Evolutionary conservation across 2,888 invertebrate species (phyloP).

Genomic region (Trypoxylon attenuatum): DNA sequence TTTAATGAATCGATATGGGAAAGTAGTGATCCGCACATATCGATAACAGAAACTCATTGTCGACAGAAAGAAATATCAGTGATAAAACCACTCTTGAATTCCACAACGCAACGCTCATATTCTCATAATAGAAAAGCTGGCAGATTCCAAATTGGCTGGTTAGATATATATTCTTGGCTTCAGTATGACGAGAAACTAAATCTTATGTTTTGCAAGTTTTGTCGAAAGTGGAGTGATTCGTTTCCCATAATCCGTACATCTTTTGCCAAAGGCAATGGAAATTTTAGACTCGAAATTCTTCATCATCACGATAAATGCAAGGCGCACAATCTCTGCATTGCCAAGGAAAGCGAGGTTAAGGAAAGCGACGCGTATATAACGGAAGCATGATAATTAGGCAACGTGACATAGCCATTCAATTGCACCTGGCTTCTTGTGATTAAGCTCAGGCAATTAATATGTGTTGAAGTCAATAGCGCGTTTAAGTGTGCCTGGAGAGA

Average conservation of each 20-base stretch:
- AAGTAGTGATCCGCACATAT: conserved; percentile 20
- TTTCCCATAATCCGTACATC: conserved; percentile 85
- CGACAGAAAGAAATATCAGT: conserved; percentile 68
- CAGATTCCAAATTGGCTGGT: conserved; percentile 82
- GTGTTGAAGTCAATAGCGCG: too few relatives aligned
- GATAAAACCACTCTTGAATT: conserved; percentile 61
- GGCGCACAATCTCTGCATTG: conserved; percentile 82
- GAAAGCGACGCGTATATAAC: conserved; percentile 29
- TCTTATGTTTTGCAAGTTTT: conserved; percentile 84
- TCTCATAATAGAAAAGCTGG: conserved; percentile 77
- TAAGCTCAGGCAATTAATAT: too few relatives aligned
- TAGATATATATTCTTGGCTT: conserved; percentile 83
- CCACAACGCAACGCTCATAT: conserved; percentile 48
- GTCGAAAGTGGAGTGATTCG: conserved; percentile 83
- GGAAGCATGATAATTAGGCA: conserved; percentile 32
- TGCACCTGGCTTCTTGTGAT: conserved; percentile 14
- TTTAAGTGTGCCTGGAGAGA: too few relatives aligned
- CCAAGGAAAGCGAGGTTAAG: conserved; percentile 72
- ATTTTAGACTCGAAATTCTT: conserved; percentile 85
- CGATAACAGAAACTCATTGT: conserved; percentile 33
- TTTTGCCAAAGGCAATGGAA: conserved; percentile 86
- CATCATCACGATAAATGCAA: conserved; percentile 88
- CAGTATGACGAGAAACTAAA: conserved; percentile 82
- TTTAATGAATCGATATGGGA: conserved; percentile 30
- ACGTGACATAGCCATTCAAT: not conserved